These are phyloP conservation scores for Myotis vivesi DNA, from an alignment of 2,797 vertebrate species.

Conservation along the genomic window DNA sequence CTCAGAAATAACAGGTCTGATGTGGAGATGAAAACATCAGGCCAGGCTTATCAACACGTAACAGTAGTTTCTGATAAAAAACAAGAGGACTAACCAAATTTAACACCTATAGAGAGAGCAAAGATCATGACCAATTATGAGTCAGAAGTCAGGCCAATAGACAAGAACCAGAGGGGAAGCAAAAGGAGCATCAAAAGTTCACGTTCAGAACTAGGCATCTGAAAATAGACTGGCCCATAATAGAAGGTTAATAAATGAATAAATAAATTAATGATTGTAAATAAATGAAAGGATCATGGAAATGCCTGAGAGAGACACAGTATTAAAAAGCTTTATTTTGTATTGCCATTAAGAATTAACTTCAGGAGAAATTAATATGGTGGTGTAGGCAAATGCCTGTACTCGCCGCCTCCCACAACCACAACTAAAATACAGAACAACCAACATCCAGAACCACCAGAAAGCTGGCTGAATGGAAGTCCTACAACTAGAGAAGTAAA, in stretches of 20 bases:
- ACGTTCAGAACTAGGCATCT: background rate
- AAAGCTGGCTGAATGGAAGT: no score
- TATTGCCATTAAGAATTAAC: conserved; percentile 34
- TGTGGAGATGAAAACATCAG: background rate
- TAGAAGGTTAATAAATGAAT: background rate
- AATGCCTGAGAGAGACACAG: background rate
- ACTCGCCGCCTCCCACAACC: no score
- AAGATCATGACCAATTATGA: background rate
- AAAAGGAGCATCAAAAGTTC: background rate
- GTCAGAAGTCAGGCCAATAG: background rate
- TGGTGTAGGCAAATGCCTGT: no score
- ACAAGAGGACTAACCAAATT: background rate
- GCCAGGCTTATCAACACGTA: background rate
- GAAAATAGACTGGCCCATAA: background rate
- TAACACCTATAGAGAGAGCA: background rate
- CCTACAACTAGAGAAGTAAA: no score
- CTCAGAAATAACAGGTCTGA: background rate
- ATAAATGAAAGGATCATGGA: background rate
- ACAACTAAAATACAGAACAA: no score
- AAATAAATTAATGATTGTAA: background rate
- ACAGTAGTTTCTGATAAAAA: background rate
- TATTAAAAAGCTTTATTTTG: conserved; percentile 53
- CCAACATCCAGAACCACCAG: no score
- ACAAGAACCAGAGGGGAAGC: background rate
- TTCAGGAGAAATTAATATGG: background rate